Conservation (phyloP, 2,797 vertebrate species). For the Artibeus jamaicensis region DNA sequence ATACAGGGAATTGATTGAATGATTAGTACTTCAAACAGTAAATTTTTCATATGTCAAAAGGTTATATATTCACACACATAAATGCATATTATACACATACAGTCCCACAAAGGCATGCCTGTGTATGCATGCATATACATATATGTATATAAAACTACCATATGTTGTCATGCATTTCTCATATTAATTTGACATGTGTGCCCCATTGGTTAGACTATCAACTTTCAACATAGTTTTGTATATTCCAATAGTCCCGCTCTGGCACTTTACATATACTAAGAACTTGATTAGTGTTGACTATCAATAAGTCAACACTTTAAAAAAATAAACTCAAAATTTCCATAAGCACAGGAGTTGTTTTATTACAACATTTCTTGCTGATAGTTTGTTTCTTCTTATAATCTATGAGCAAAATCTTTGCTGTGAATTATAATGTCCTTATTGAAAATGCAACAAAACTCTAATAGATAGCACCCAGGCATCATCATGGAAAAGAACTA, state of each 20-base stretch:
- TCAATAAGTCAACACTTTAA: not conserved
- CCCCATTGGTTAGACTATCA: not conserved
- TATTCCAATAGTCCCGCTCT: not conserved
- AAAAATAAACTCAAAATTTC: conserved; percentile 27
- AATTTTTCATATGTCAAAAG: not conserved
- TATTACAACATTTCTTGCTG: not conserved
- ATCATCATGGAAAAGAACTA: not conserved
- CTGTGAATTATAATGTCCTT: not conserved
- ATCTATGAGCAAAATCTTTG: conserved; percentile 32
- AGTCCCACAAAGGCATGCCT: not conserved
- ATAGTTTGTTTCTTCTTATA: conserved; percentile 22
- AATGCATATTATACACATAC: not conserved
- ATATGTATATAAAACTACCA: not conserved
- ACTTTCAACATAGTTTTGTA: not conserved
- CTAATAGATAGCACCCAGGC: not conserved
- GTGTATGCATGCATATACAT: not conserved
- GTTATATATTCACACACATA: not conserved
- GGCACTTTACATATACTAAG: not conserved
- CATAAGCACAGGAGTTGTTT: not conserved
- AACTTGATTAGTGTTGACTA: not conserved
- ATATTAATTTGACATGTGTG: not conserved
- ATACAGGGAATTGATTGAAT: not conserved
- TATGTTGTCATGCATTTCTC: not conserved
- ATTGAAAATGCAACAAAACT: conserved; percentile 26
- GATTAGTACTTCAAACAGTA: not conserved